A percentile compares a stretch with the other conserved stretches of the same genome.
phyloP scores from a whole-genome alignment of 2,113 vertebrate species.

The Sigmodon hispidus region DNA sequence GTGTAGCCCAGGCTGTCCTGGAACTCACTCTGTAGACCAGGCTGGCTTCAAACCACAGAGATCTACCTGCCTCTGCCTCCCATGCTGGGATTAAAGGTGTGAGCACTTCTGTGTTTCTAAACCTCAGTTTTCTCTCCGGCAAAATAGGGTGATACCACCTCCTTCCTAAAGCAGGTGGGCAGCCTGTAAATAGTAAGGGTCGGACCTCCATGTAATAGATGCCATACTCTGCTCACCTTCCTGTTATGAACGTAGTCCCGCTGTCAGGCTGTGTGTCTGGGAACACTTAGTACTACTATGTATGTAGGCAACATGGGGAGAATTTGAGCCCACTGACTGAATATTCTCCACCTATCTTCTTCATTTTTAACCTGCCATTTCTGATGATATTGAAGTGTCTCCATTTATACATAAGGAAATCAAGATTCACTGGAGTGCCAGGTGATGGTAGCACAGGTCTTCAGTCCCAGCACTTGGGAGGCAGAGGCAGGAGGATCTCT shows the following conservation, averaged over 20 bases:
- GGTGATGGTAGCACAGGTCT: background rate
- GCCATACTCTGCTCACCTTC: background rate
- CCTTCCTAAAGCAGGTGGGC: background rate
- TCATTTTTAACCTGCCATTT: background rate
- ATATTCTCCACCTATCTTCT: background rate
- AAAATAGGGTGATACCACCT: background rate
- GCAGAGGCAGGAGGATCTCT: background rate
- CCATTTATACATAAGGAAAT: conserved; percentile 35
- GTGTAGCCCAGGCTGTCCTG: background rate
- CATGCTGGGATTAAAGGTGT: background rate
- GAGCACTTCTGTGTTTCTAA: background rate
- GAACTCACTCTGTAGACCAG: background rate
- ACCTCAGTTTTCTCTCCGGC: conserved; percentile 40
- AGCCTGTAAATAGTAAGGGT: background rate
- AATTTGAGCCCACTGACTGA: background rate
- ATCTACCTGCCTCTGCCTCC: background rate
- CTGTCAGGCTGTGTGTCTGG: background rate
- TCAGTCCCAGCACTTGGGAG: background rate
- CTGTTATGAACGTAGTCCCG: background rate
- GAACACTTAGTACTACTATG: background rate
- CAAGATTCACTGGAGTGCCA: conserved; percentile 1
- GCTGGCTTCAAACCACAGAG: background rate
- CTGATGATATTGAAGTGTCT: background rate
- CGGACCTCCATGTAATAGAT: background rate
- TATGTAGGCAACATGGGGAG: background rate